Base-by-base conservation (phyloP, 1,140 invertebrate species). In the Procambarus virginalis region DNA sequence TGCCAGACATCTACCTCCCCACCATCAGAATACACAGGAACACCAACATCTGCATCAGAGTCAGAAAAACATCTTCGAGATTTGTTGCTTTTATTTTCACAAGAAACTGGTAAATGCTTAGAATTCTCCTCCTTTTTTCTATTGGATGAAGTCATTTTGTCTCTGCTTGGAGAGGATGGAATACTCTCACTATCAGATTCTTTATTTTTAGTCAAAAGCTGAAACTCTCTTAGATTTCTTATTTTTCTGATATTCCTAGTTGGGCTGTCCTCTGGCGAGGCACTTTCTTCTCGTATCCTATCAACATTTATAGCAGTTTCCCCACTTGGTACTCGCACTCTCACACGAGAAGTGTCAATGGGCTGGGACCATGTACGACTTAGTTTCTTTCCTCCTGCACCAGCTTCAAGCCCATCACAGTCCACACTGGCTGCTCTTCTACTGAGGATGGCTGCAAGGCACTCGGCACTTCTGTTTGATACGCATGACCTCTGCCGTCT, bases 151-250 rank as follows among this genome's bases (percentile, higher is more conserved):
- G 20, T 34, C 48, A 20, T 55, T 51, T 84, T 87, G 51, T 84
- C 91, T 86, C 79, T 89, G 49, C 20, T 51, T 4, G 86, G 85
- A 17, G 84, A 91, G 3, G 68, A 55, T 58, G 86, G 81, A 77
- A 90, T 84, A 88, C 91, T 91, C 45, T 88, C 75, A 55, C 68
- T 64, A 58, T 87, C 82, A 51, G 82, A 89, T 22, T 92, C 90
- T 70, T 70, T 88, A 34, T 77, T 84, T 76, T 79, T 73, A 73
- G 85, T 91, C 10, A 93, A 88, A 12, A 89, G 81, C 84, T 92
- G 92, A 91, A 93, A 93, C 80, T 93, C 93, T 76, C 92, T 93
- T 20, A 93, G 85, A 91, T 93, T 93, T 83, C 92, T 93, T 20
- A 93, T 92, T 70, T 91, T 92, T 58, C 90, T 86, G 48, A 78